Evolutionary conservation across 2,797 vertebrate genomes (phyloP).

Genomic region (Argentina silus): DNA sequence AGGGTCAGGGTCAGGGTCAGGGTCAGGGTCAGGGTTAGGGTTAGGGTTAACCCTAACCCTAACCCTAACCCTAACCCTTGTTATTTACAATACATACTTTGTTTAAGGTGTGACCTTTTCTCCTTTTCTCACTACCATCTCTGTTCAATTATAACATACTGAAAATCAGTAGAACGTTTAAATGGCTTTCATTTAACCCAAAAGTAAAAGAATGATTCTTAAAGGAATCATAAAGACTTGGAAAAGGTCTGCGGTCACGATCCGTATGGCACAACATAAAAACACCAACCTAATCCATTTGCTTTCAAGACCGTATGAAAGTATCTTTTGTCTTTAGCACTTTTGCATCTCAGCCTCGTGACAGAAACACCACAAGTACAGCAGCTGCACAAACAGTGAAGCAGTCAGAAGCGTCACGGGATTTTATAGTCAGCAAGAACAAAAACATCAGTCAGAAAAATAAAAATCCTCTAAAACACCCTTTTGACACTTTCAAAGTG

Average conservation of each 20-base stretch:
- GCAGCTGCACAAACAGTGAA: slow-evolving; percentile 52
- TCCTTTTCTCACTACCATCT: background rate
- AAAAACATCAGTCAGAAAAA: slow-evolving; percentile 17
- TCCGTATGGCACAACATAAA: background rate
- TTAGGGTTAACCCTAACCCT: no score
- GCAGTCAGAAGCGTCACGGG: slow-evolving; percentile 54
- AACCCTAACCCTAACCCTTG: no score
- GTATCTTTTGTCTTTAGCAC: background rate
- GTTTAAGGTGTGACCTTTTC: background rate
- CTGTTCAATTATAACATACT: background rate
- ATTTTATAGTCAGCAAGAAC: slow-evolving; percentile 51
- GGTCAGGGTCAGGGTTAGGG: no score
- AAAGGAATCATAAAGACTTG: background rate
- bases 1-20: no score
- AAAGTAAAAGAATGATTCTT: background rate
- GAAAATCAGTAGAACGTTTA: background rate
- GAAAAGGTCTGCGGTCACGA: background rate
- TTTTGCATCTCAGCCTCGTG: slow-evolving; percentile 9
- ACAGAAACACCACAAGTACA: slow-evolving; percentile 40
- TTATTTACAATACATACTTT: no score
- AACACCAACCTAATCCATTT: background rate
- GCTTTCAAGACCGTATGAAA: background rate
- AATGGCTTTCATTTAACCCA: background rate
- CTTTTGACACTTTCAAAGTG: slow-evolving; percentile 45
- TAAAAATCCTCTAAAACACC: slow-evolving; percentile 15